phyloP scores from a whole-genome alignment of 2,113 vertebrate species.

The Eupsittula cactorum region DNA sequence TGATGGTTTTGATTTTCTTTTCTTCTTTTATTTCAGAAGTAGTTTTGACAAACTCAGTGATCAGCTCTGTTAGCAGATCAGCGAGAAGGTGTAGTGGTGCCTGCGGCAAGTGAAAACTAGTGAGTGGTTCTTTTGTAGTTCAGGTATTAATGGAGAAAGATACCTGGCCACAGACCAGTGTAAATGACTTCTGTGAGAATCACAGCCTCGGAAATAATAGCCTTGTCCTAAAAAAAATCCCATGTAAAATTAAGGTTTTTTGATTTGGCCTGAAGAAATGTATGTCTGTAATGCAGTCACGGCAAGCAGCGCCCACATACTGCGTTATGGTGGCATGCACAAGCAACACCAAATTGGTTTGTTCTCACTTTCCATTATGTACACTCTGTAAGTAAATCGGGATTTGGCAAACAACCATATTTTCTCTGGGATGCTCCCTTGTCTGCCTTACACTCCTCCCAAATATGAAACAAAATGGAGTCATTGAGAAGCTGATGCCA shows the following conservation, averaged over 20 bases:
- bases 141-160: neutral
- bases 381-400: neutral
- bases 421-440: neutral
- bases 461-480: neutral
- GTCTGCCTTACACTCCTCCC: neutral
- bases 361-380: neutral
- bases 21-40: fast-evolving
- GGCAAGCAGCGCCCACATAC: neutral
- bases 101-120: neutral
- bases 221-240: neutral
- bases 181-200: neutral
- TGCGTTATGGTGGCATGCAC: fast-evolving
- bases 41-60: neutral
- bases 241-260: neutral
- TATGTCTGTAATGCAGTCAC: neutral
- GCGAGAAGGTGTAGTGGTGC: neutral
- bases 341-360: neutral
- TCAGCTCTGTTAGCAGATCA: neutral
- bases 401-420: neutral
- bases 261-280: neutral
- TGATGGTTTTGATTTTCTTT: neutral
- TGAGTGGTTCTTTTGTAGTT: neutral
- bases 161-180: neutral
- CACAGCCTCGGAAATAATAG: neutral
- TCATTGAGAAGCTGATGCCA: neutral